Percentiles rank a stretch among this genome's conserved stretches.
Evolutionary conservation across 1,140 invertebrate genomes (phyloP).

Genomic region (Heliconius melpomene): DNA sequence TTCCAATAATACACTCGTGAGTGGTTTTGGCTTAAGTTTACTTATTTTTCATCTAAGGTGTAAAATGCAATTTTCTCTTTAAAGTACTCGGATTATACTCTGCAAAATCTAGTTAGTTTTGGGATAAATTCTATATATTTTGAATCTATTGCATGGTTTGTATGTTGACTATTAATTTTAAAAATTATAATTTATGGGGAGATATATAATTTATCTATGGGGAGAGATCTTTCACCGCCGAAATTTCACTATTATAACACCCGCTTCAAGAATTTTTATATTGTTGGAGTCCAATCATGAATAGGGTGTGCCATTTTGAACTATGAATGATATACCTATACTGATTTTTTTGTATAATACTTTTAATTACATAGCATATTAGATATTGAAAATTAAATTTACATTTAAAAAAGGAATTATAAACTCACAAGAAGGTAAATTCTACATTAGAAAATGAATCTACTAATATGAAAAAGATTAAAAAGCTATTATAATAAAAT

Average conservation of each 20-base stretch:
- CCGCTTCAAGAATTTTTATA: too few species aligned
- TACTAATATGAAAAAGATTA: not conserved
- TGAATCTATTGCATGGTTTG: not conserved
- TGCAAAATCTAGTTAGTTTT: not conserved
- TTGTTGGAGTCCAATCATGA: too few species aligned
- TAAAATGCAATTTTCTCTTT: constrained; percentile 1
- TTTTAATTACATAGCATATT: too few species aligned
- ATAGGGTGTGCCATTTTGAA: too few species aligned
- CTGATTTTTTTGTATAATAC: too few species aligned
- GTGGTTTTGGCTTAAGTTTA: not conserved
- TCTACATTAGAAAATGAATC: not conserved
- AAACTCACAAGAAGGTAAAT: not conserved
- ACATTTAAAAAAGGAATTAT: not conserved
- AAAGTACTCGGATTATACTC: not conserved
- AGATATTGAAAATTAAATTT: too few species aligned
- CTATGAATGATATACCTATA: too few species aligned
- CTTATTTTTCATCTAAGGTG: not conserved
- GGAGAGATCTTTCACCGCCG: too few species aligned
- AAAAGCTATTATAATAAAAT: not conserved
- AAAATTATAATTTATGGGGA: too few species aligned
- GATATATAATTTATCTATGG: too few species aligned
- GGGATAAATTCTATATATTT: not conserved
- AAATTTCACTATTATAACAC: too few species aligned
- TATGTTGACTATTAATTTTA: not conserved
- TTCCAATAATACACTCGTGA: not conserved